Evolutionary conservation across 2,113 vertebrate genomes (phyloP).

Genomic region (Prunella himalayana): DNA sequence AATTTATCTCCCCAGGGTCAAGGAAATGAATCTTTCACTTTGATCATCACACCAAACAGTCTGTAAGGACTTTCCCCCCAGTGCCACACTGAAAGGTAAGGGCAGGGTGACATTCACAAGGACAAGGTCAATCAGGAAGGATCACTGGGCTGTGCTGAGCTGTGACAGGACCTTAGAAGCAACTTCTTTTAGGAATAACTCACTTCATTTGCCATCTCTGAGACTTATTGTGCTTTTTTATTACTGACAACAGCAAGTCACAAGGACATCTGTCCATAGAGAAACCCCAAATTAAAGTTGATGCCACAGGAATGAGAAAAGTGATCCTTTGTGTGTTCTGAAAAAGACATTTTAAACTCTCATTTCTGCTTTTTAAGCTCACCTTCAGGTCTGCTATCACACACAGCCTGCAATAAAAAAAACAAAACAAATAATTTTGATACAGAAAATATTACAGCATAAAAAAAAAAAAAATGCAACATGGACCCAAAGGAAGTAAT

Average conservation of each 20-base stretch:
- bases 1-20: background rate
- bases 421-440: background rate
- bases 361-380: slow-evolving; percentile 19
- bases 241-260: background rate
- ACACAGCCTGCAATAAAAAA: slow-evolving; percentile 74
- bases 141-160: background rate
- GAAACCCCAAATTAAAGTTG: background rate
- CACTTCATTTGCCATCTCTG: background rate
- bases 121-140: background rate
- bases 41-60: too few species aligned
- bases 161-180: background rate
- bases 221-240: background rate
- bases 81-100: background rate
- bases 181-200: background rate
- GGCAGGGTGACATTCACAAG: background rate
- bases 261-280: background rate
- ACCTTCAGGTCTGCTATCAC: slow-evolving; percentile 83
- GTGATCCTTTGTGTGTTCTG: rapidly evolving
- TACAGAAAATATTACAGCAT: background rate
- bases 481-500: background rate
- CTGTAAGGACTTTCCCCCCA: background rate
- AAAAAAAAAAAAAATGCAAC: background rate
- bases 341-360: background rate
- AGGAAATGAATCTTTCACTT: background rate
- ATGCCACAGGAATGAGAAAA: background rate